Evolutionary conservation across 2,113 vertebrate species (phyloP).

Genomic region (Larimichthys polyactis): DNA sequence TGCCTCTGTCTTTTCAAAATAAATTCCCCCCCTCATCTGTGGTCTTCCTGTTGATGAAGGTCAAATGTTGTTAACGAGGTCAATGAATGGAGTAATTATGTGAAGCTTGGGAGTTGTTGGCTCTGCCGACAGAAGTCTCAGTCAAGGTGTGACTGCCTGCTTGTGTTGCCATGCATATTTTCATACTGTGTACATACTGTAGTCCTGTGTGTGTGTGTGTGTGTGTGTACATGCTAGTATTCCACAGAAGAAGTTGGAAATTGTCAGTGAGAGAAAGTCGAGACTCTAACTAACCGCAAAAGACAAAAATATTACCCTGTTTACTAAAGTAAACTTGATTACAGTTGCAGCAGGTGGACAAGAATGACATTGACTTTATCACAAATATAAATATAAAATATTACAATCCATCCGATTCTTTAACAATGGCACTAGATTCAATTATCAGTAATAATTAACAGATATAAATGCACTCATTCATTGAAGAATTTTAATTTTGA

Average conservation of each 20-base stretch:
- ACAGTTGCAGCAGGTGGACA: too few relatives aligned
- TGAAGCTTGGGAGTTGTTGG: background rate
- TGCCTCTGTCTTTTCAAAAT: background rate
- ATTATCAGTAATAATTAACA: too few relatives aligned
- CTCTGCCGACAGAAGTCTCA: background rate
- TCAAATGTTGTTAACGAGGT: background rate
- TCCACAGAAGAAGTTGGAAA: background rate
- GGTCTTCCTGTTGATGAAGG: conserved; percentile 11
- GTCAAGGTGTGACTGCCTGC: background rate
- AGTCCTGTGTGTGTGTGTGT: background rate
- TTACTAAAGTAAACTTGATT: background rate
- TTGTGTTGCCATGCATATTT: background rate
- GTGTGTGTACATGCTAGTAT: background rate
- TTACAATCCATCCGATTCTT: too few relatives aligned
- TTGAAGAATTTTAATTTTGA: too few relatives aligned
- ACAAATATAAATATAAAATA: too few relatives aligned
- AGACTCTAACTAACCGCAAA: background rate
- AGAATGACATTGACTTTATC: too few relatives aligned
- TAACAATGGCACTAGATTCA: too few relatives aligned
- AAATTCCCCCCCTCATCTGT: background rate
- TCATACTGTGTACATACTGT: background rate
- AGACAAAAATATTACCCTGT: background rate
- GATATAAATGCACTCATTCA: too few relatives aligned
- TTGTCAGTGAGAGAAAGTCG: background rate
- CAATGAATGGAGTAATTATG: conserved; percentile 28